phyloP scores from a whole-genome alignment of 2,113 vertebrate species.

The Protobothrops flavoviridis region DNA sequence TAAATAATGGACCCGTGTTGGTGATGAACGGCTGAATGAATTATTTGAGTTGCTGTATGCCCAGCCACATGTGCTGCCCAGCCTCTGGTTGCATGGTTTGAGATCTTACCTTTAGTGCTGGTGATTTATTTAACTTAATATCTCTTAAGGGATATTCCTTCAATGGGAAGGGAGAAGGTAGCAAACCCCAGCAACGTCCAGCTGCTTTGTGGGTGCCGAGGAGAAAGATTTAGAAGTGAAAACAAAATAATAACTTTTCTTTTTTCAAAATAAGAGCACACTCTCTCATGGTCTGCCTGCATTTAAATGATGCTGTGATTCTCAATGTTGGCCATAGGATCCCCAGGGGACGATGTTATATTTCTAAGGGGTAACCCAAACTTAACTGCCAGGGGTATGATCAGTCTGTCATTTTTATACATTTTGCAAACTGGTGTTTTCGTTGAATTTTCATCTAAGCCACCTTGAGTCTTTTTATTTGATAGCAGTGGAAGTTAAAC shows the following conservation, averaged over 20 bases:
- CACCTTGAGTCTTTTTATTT: not conserved
- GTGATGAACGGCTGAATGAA: not conserved
- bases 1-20: constrained; percentile 7
- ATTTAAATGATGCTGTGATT: not conserved
- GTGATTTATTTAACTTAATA: not conserved
- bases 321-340: not conserved
- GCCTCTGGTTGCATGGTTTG: not conserved
- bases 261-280: constrained; percentile 38
- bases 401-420: not conserved
- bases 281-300: not conserved
- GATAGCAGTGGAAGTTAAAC: not conserved
- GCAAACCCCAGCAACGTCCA: constrained; percentile 51
- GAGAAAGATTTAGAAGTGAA: constrained; percentile 57
- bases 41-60: not conserved
- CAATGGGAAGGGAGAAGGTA: constrained; percentile 7
- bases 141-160: not conserved
- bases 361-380: not conserved
- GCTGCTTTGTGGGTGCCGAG: constrained; percentile 53
- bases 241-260: constrained; percentile 10
- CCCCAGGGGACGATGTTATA: not conserved
- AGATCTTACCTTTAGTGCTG: not conserved
- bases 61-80: not conserved
- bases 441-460: not conserved
- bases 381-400: not conserved
- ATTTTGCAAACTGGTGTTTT: not conserved